A percentile compares a stretch with the other conserved stretches of the same genome.
Conservation (phyloP, 1,140 invertebrate species). For the Littorina saxatilis region DNA sequence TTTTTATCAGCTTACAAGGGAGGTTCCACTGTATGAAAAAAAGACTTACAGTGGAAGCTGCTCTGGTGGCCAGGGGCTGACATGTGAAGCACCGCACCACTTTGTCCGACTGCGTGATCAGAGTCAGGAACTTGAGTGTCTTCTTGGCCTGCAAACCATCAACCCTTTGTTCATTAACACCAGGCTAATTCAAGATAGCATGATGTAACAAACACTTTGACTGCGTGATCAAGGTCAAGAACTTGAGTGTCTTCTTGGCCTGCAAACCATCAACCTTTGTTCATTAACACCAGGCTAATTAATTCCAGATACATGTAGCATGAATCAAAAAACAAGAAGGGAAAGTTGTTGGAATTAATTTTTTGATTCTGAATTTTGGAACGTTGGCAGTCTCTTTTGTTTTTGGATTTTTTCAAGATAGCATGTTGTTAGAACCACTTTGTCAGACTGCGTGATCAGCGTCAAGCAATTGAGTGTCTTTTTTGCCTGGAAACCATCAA, state of each 20-base stretch:
- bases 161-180: background rate
- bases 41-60: conserved; percentile 45
- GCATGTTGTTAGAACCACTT: too few relatives aligned
- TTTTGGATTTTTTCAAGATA: too few relatives aligned
- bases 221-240: conserved; percentile 42
- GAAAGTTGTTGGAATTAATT: too few relatives aligned
- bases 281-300: too few relatives aligned
- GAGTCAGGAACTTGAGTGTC: conserved; percentile 42
- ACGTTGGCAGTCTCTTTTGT: too few relatives aligned
- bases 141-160: conserved; percentile 39
- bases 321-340: too few relatives aligned
- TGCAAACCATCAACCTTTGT: background rate
- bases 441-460: conserved; percentile 41
- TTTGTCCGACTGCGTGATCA: conserved; percentile 41
- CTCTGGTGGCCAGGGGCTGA: conserved; percentile 42
- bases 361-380: too few relatives aligned
- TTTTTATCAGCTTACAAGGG: too few relatives aligned
- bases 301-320: background rate
- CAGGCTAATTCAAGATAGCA: too few relatives aligned
- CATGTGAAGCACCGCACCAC: conserved; percentile 42
- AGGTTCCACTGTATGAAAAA: too few relatives aligned
- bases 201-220: conserved; percentile 27
- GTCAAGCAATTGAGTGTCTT: conserved; percentile 43
- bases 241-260: conserved; percentile 44
- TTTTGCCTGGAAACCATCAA: conserved; percentile 36